Conservation (phyloP, 1,140 invertebrate species). For the Thrips palmi region DNA sequence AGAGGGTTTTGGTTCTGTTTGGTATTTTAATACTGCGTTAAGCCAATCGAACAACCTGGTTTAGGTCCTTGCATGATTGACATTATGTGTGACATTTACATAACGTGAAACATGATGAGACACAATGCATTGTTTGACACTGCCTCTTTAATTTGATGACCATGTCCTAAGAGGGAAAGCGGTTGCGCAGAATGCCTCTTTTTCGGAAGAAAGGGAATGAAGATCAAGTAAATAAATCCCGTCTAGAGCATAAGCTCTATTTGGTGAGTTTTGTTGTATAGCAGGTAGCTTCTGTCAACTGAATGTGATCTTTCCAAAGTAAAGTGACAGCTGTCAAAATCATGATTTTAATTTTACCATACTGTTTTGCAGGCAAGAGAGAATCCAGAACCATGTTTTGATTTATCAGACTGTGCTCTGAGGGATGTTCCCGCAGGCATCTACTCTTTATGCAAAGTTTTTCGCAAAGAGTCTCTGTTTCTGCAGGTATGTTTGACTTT, state of each 20-base stretch:
- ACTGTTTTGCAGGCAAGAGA: constrained; percentile 38
- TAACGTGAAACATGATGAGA: too few relatives aligned
- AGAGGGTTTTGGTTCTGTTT: too few relatives aligned
- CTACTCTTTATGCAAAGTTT: constrained; percentile 56
- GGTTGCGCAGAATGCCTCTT: constrained; percentile 14
- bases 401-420: constrained; percentile 50
- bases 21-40: too few relatives aligned
- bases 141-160: too few relatives aligned
- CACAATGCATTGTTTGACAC: too few relatives aligned
- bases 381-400: constrained; percentile 52
- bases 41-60: too few relatives aligned
- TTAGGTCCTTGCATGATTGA: too few relatives aligned
- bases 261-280: constrained; percentile 25
- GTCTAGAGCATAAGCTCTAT: constrained; percentile 49
- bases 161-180: too few relatives aligned
- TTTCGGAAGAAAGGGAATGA: constrained; percentile 12
- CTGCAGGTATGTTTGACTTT: constrained; percentile 15
- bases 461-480: constrained; percentile 45
- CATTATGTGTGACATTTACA: too few relatives aligned
- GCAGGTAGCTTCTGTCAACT: constrained; percentile 5
- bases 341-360: constrained; percentile 4
- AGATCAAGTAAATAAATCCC: constrained; percentile 36
- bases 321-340: background rate
- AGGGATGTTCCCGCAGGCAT: constrained; percentile 48
- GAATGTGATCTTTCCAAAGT: constrained; percentile 5